Evolutionary conservation across 2,113 vertebrate species (phyloP).

Genomic region (Lepus europaeus): DNA sequence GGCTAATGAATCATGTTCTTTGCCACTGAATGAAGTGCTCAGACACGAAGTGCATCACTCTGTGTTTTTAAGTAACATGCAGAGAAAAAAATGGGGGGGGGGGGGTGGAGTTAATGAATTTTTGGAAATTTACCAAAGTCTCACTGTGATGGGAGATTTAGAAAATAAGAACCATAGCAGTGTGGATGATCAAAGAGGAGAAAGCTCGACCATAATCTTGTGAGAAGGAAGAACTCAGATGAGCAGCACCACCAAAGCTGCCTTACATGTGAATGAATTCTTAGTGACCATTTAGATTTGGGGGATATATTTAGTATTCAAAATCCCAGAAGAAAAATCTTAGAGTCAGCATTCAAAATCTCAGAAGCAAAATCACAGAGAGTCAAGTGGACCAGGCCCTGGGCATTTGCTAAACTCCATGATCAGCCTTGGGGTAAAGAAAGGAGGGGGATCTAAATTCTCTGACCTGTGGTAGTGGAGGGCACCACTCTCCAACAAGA

Average conservation of each 20-base stretch:
- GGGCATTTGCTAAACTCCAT: neutral
- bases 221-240: neutral
- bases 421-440: neutral
- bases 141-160: neutral
- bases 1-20: neutral
- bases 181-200: neutral
- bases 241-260: neutral
- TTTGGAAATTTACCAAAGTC: neutral
- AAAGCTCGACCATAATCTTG: neutral
- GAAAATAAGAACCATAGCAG: neutral
- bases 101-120: neutral
- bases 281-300: neutral
- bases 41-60: neutral
- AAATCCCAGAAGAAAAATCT: neutral
- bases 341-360: neutral
- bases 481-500: neutral
- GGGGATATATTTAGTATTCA: neutral
- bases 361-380: neutral
- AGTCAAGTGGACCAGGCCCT: neutral
- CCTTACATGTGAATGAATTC: neutral
- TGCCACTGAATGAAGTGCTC: neutral
- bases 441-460: neutral
- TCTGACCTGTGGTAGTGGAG: neutral
- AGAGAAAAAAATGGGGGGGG: neutral
- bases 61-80: neutral